Evolutionary conservation across 2,113 vertebrate genomes (phyloP).

Genomic region (Indicator indicator): DNA sequence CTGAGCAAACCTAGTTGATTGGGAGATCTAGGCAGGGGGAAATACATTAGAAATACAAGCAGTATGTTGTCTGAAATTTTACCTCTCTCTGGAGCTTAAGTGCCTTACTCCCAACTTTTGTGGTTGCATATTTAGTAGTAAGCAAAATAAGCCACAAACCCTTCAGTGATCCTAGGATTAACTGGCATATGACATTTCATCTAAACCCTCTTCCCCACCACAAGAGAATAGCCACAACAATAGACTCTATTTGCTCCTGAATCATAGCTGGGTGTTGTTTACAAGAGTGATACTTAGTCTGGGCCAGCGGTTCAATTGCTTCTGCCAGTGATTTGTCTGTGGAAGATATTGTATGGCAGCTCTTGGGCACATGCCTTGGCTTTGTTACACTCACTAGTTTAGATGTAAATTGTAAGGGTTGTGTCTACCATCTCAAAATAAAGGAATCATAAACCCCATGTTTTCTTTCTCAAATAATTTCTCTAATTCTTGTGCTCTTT

Average conservation of each 20-base stretch:
- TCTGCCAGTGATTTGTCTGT: not conserved
- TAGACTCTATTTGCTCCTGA: not conserved
- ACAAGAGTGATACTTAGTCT: not conserved
- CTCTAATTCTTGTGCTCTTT: not conserved
- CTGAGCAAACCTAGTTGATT: slow-evolving; percentile 18
- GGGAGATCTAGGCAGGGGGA: slow-evolving; percentile 51
- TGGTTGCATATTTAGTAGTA: slow-evolving; percentile 55
- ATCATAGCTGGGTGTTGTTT: not conserved
- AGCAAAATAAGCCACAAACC: slow-evolving; percentile 63
- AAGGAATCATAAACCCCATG: not conserved
- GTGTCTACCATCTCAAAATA: not conserved
- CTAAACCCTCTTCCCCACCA: not conserved
- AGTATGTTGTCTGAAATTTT: slow-evolving; percentile 48
- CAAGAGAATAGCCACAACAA: slow-evolving; percentile 6
- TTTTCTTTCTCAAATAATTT: not conserved
- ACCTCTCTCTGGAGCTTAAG: slow-evolving; percentile 58
- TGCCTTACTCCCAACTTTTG: slow-evolving; percentile 51
- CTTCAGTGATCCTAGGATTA: slow-evolving; percentile 38
- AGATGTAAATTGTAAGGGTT: not conserved
- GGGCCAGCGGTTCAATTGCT: not conserved
- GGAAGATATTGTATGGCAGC: not conserved
- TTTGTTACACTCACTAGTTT: not conserved
- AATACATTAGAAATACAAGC: slow-evolving; percentile 50
- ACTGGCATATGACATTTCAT: slow-evolving; percentile 30
- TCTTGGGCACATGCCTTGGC: not conserved